Evolutionary conservation across 2,113 vertebrate species (phyloP), one percentile per base, ranked within the genome.

Genomic region (Pao palembangensis): DNA sequence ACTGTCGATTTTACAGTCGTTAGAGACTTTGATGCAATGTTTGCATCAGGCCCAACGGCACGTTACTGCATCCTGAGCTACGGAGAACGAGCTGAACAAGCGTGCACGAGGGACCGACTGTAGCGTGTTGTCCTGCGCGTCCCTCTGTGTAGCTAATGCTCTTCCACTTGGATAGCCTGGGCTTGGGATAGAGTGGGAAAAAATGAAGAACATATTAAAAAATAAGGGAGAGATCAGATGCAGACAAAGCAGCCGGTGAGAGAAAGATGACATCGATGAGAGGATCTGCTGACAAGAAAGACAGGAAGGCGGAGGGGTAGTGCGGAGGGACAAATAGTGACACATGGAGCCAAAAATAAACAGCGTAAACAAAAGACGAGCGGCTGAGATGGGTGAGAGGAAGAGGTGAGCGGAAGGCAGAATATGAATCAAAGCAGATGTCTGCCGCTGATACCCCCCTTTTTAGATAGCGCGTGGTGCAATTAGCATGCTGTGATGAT

Each of bases 401-500:
- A 73, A 69, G 67, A 56, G 62, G 72, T 64, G 73, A 56, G 49
- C 61, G 28, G 59, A 46, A 15, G 58, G 23, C 13, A 18, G 58
- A 63, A 76, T 78, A 48, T 76, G 81, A 84, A 89, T 93, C 91
- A 91, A 93, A 92, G 93, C 91, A 92, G 90, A 75, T 51, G 88
- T 92, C 91, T 60, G 71, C 69, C 77, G 89, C 91, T 91, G 91
- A 92, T 93, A 93, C 78, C 86, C 87, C 73, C 78, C 78, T 83
- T 92, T 94, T 49, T 49, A 19, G 94, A 94, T 96, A 96, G 95
- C 92, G 63, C 94, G 95, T 93, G 91, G 92, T 89, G 91, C 96
- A 98, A 98, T 99, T 98, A 99, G 94, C 90, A 88, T 90, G 86
- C 92, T 92, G 93, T 95, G 96, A 98, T 93, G 95, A 98, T 96